Conservation (phyloP, 2,888 invertebrate genomes). For the Drosophila barbarae region DNA sequence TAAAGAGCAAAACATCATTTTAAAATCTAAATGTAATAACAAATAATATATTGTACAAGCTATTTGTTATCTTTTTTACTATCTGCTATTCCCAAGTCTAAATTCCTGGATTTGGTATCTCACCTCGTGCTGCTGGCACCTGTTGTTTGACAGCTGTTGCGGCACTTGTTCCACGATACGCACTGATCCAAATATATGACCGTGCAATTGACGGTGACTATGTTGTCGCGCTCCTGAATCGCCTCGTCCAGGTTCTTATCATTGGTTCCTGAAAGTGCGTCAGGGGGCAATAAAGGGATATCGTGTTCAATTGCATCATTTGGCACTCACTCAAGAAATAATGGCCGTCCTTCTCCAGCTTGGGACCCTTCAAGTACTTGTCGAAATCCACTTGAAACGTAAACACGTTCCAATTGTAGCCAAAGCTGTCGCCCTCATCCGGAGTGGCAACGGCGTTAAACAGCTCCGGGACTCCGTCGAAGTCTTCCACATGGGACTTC, state of each 20-base stretch:
- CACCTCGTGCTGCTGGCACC: conserved; percentile 79
- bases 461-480: conserved; percentile 89
- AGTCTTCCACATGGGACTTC: conserved; percentile 92
- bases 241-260: conserved; percentile 83
- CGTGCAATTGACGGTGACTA: conserved; percentile 90
- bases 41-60: too few relatives aligned
- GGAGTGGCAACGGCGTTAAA: conserved; percentile 88
- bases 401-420: conserved; percentile 90
- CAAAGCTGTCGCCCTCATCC: conserved; percentile 81
- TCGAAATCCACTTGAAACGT: conserved; percentile 90
- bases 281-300: background rate
- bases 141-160: conserved; percentile 84
- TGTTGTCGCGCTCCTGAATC: conserved; percentile 79
- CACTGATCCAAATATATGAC: conserved; percentile 95
- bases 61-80: too few relatives aligned
- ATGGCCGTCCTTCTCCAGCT: conserved; percentile 85
- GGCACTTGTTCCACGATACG: conserved; percentile 92
- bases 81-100: background rate
- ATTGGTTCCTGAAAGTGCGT: conserved; percentile 81
- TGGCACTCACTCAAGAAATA: conserved; percentile 85
- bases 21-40: background rate
- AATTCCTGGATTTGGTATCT: background rate
- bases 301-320: background rate
- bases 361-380: conserved; percentile 83
- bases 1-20: background rate